phyloP scores from a whole-genome alignment of 1,140 invertebrate genomes.

The Bombus fervidus region DNA sequence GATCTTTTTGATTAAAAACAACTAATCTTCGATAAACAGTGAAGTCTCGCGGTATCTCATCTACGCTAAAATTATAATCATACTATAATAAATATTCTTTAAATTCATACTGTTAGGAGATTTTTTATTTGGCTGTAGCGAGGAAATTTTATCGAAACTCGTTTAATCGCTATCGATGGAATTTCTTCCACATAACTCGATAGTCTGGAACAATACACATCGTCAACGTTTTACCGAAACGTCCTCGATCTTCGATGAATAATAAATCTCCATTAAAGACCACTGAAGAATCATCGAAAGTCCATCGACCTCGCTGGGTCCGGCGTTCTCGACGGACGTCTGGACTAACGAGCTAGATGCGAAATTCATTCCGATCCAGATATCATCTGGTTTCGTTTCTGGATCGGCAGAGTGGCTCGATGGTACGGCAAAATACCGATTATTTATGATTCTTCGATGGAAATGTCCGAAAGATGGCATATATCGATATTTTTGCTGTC shows the following conservation, averaged over 20 bases:
- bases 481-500: background rate
- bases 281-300: constrained; percentile 23
- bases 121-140: background rate
- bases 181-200: background rate
- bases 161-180: background rate
- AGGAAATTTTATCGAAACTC: background rate
- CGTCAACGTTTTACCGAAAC: constrained; percentile 17
- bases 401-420: background rate
- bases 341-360: constrained; percentile 49
- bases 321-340: constrained; percentile 22
- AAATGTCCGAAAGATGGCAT: background rate
- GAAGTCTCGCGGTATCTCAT: too few relatives aligned
- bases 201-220: background rate
- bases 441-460: constrained; percentile 16
- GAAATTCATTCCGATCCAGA: constrained; percentile 58
- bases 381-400: constrained; percentile 43
- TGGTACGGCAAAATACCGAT: background rate
- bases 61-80: background rate
- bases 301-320: constrained; percentile 11
- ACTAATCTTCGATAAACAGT: too few relatives aligned
- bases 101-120: background rate
- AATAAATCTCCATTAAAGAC: constrained; percentile 59
- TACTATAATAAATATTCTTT: background rate
- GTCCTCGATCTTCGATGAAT: constrained; percentile 39
- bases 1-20: too few relatives aligned